A percentile compares a stretch with the other conserved stretches of the same genome.
Evolutionary conservation across 2,888 invertebrate genomes (phyloP).

Genomic region (Pristionchus entomophagus): DNA sequence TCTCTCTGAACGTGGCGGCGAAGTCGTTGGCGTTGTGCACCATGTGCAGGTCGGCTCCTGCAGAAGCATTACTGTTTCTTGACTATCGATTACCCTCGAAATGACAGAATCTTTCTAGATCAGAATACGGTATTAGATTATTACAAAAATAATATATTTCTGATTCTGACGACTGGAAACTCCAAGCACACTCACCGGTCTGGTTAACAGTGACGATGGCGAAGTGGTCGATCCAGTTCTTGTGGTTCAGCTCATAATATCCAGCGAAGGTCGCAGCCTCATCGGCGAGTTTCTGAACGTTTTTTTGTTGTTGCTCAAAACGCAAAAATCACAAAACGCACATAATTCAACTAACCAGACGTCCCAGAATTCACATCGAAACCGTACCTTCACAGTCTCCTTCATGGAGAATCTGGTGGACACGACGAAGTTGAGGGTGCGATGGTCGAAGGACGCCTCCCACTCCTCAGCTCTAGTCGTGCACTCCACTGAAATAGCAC

Average conservation of each 20-base stretch:
- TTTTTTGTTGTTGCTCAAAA: background rate
- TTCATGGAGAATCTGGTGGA: constrained; percentile 64
- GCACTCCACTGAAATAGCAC: constrained; percentile 60
- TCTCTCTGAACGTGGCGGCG: constrained; percentile 53
- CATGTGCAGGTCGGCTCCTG: constrained; percentile 24
- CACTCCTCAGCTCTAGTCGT: constrained; percentile 56
- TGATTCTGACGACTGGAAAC: too few relatives aligned
- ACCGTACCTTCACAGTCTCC: constrained; percentile 27
- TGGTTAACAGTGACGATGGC: constrained; percentile 59
- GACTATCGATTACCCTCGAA: too few relatives aligned
- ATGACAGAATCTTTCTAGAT: too few relatives aligned
- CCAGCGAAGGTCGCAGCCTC: background rate
- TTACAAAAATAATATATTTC: too few relatives aligned
- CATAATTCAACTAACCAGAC: too few relatives aligned
- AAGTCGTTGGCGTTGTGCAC: constrained; percentile 55
- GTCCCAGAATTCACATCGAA: too few relatives aligned
- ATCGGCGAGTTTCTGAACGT: constrained; percentile 17
- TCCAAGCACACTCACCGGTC: constrained; percentile 50
- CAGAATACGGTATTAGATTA: too few relatives aligned
- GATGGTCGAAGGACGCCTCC: constrained; percentile 56
- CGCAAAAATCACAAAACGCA: background rate
- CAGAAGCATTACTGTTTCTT: background rate
- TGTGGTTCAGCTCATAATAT: constrained; percentile 44
- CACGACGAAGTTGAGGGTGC: constrained; percentile 63
- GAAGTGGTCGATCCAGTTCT: constrained; percentile 65